A percentile compares a stretch with the other conserved stretches of the same genome.
Evolutionary conservation across 2,888 invertebrate genomes (phyloP).

Genomic region (Agrotis clavis): DNA sequence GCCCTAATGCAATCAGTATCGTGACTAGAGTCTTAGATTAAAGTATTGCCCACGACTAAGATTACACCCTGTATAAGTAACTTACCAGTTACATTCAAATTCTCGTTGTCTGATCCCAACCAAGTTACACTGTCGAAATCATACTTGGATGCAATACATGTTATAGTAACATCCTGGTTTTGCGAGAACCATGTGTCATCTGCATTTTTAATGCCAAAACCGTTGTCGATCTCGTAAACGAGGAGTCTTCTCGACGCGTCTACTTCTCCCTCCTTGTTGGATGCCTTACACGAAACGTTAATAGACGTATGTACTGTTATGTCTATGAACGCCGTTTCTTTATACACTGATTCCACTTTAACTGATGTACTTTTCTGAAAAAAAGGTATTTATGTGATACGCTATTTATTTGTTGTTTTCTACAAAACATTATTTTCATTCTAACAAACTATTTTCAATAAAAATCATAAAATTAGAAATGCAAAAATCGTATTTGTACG

Average conservation of each 20-base stretch:
- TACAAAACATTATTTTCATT: no score
- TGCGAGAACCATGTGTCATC: conserved; percentile 76
- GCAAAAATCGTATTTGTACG: no score
- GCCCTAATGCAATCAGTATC: no score
- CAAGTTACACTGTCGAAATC: conserved; percentile 79
- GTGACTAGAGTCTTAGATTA: no score
- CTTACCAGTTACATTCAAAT: conserved; percentile 67
- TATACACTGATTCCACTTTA: conserved; percentile 63
- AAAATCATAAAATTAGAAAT: no score
- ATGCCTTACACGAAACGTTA: conserved; percentile 78
- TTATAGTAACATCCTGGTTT: conserved; percentile 71
- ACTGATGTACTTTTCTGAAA: conserved; percentile 63
- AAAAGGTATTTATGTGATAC: neutral
- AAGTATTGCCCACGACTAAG: no score
- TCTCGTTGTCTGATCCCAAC: conserved; percentile 67
- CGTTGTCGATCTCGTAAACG: conserved; percentile 78
- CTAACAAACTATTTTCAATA: no score
- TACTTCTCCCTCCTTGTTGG: conserved; percentile 53
- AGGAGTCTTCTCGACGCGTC: conserved; percentile 66
- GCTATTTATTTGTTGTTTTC: no score
- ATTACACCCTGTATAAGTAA: no score
- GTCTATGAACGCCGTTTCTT: conserved; percentile 71
- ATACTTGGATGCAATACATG: conserved; percentile 82
- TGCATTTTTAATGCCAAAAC: conserved; percentile 79
- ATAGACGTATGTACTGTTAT: conserved; percentile 71